These are phyloP conservation scores for Callyntrura guangdongensis DNA, from an alignment of 2,888 invertebrate genomes.

Conservation along the genomic window DNA sequence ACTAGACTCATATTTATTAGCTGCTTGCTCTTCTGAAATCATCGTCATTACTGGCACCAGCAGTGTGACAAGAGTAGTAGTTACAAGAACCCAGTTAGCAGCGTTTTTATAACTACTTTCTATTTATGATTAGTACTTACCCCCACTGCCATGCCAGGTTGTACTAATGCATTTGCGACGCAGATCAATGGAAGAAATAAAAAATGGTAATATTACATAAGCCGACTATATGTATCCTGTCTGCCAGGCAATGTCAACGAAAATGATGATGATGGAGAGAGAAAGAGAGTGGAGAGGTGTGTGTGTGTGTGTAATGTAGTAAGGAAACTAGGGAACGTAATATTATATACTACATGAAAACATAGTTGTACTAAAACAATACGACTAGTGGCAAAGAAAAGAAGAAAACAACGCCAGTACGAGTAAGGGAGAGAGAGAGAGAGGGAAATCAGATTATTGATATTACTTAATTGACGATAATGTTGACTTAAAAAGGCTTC, in stretches of 20 bases:
- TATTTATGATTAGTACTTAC: background rate
- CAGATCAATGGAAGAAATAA: background rate
- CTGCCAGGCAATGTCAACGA: background rate
- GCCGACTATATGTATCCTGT: background rate
- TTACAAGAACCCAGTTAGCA: slow-evolving; percentile 4
- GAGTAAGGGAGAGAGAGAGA: background rate
- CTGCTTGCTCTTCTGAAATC: background rate
- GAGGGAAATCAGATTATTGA: slow-evolving; percentile 41
- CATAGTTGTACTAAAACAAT: no score
- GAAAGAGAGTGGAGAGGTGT: background rate
- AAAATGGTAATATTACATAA: background rate
- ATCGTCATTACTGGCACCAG: background rate
- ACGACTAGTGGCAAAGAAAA: background rate
- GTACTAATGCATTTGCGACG: background rate
- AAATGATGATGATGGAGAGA: background rate
- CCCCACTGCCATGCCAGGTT: background rate
- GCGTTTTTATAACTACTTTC: background rate
- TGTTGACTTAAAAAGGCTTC: slow-evolving; percentile 25
- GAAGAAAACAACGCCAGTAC: background rate
- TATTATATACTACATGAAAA: background rate
- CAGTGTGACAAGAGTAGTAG: background rate
- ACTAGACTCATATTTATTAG: background rate
- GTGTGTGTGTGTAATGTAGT: no score
- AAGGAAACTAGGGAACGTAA: no score
- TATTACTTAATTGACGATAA: slow-evolving; percentile 36